These are phyloP conservation scores for Megathymus violae DNA, from an alignment of 1,140 invertebrate genomes.

Conservation along the genomic window DNA sequence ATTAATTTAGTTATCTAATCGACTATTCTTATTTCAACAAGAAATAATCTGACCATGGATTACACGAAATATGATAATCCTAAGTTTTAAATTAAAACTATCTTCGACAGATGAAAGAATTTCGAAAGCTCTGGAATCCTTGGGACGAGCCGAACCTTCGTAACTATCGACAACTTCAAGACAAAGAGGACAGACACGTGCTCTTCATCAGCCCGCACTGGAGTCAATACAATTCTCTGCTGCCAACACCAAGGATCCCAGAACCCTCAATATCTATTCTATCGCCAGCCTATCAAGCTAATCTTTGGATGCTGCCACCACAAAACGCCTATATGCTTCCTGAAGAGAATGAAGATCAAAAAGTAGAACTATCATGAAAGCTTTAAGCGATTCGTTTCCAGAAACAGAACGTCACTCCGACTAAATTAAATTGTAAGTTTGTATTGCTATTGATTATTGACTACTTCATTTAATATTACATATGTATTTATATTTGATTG, in stretches of 20 bases:
- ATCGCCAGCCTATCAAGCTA: constrained; percentile 56
- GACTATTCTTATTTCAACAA: no score
- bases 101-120: constrained; percentile 81
- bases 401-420: no score
- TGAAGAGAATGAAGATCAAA: constrained; percentile 38
- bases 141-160: constrained; percentile 66
- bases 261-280: constrained; percentile 65
- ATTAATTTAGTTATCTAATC: no score
- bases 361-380: no score
- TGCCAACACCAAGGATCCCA: constrained; percentile 73
- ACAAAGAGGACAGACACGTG: constrained; percentile 57
- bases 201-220: constrained; percentile 79
- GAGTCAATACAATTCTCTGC: constrained; percentile 73
- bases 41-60: no score
- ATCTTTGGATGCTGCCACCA: constrained; percentile 65
- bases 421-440: no score
- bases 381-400: no score
- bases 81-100: constrained; percentile 5
- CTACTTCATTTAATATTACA: no score
- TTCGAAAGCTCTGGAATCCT: constrained; percentile 72
- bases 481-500: no score
- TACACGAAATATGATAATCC: no score
- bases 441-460: no score
- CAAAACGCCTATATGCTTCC: constrained; percentile 64
- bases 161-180: constrained; percentile 70